Evolutionary conservation across 2,797 vertebrate genomes (phyloP).

Genomic region (Capromys pilorides): DNA sequence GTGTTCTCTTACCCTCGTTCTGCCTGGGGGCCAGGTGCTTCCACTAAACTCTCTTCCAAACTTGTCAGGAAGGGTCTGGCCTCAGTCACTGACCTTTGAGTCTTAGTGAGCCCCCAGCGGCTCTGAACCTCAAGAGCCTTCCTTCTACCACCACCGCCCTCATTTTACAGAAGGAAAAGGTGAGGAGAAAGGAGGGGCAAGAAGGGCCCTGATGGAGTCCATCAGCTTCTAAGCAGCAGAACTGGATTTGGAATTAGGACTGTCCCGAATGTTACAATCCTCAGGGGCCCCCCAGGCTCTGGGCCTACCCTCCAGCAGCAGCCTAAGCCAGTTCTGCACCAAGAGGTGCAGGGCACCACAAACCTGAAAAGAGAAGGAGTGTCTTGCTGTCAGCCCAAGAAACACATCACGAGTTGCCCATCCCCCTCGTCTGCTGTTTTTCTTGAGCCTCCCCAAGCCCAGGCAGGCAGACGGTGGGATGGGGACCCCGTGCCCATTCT

Average conservation of each 20-base stretch:
- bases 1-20: too few relatives aligned
- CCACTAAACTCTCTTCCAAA: background rate
- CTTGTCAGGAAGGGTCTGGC: background rate
- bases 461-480: background rate
- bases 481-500: background rate
- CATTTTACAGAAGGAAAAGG: conserved; percentile 39
- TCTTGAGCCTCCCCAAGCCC: background rate
- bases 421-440: background rate
- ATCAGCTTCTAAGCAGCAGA: background rate
- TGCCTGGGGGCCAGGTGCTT: background rate
- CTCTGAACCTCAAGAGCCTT: background rate
- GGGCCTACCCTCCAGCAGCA: background rate
- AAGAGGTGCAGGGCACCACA: background rate
- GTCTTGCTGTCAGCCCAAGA: background rate
- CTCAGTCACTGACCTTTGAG: conserved; percentile 11
- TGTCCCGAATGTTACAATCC: background rate
- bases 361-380: background rate
- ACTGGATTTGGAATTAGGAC: background rate
- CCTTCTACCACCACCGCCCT: background rate
- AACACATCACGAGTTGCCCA: background rate
- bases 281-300: background rate
- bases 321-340: background rate
- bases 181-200: background rate
- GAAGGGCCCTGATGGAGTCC: background rate
- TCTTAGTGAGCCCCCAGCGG: background rate